phyloP scores from a whole-genome alignment of 2,888 invertebrate genomes.

The Leptarthrus brevirostris region DNA sequence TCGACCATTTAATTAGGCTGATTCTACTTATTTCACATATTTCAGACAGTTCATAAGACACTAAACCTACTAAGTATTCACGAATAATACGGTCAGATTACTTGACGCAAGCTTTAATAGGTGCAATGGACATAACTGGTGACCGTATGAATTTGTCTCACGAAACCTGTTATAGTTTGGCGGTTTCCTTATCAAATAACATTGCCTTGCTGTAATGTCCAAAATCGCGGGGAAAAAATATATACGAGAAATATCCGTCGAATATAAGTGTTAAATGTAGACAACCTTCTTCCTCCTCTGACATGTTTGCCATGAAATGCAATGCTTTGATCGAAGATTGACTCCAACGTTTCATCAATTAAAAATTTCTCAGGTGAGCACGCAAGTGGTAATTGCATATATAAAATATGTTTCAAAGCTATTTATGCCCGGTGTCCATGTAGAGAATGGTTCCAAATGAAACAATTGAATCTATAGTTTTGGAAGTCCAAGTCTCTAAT shows the following conservation, averaged over 20 bases:
- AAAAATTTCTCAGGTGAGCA: not conserved
- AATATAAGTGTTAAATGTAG: not conserved
- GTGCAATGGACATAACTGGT: not conserved
- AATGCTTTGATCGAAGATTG: not conserved
- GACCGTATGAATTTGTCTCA: not conserved
- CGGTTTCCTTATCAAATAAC: not conserved
- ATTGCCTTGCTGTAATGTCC: not conserved
- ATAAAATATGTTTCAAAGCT: not conserved
- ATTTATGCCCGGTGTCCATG: constrained; percentile 48
- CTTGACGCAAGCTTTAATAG: not conserved
- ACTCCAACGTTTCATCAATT: not conserved
- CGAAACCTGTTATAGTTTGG: not conserved
- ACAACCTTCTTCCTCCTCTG: not conserved
- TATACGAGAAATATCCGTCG: constrained; percentile 8
- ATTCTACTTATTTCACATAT: too few species aligned
- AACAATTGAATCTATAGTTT: constrained; percentile 51
- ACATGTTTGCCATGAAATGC: not conserved
- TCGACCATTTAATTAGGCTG: too few species aligned
- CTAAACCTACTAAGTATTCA: too few species aligned
- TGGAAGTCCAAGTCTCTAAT: constrained; percentile 52
- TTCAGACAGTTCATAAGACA: too few species aligned
- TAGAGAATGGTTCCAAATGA: constrained; percentile 49
- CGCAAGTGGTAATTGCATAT: not conserved
- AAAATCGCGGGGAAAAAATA: not conserved
- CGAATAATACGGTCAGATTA: not conserved